Evolutionary conservation across 2,797 vertebrate genomes (phyloP).

Genomic region (Gila robusta): DNA sequence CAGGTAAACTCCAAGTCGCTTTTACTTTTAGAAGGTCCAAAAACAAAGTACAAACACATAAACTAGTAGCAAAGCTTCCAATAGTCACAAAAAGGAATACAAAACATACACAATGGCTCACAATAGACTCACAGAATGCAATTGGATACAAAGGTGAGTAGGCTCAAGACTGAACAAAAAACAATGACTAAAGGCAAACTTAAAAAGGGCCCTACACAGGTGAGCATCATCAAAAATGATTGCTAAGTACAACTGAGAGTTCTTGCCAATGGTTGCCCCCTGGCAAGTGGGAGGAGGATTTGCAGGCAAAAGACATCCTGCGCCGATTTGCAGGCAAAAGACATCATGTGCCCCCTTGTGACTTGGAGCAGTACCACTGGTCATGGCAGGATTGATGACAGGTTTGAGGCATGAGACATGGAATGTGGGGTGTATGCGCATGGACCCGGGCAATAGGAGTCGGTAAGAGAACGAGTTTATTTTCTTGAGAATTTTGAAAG

Average conservation of each 20-base stretch:
- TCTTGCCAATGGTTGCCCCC: background rate
- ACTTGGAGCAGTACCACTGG: background rate
- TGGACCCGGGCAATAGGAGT: background rate
- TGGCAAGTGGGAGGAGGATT: background rate
- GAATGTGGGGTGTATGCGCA: background rate
- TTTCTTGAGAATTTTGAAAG: slow-evolving; percentile 4
- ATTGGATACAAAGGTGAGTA: background rate
- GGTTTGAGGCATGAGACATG: background rate
- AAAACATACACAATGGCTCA: background rate
- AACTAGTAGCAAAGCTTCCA: background rate
- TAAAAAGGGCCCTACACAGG: background rate
- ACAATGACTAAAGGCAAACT: background rate
- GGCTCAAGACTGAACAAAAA: background rate
- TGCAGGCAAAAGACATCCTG: background rate
- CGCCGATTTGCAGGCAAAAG: background rate
- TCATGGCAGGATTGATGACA: background rate
- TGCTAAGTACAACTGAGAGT: background rate
- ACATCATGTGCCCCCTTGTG: background rate
- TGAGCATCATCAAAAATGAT: background rate
- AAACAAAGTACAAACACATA: background rate
- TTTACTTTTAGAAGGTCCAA: background rate
- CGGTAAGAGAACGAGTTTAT: background rate
- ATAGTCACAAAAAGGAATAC: background rate
- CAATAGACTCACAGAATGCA: background rate
- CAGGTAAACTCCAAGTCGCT: background rate